Evolutionary conservation across 2,797 vertebrate species (phyloP).

Genomic region (Euthynnus affinis): DNA sequence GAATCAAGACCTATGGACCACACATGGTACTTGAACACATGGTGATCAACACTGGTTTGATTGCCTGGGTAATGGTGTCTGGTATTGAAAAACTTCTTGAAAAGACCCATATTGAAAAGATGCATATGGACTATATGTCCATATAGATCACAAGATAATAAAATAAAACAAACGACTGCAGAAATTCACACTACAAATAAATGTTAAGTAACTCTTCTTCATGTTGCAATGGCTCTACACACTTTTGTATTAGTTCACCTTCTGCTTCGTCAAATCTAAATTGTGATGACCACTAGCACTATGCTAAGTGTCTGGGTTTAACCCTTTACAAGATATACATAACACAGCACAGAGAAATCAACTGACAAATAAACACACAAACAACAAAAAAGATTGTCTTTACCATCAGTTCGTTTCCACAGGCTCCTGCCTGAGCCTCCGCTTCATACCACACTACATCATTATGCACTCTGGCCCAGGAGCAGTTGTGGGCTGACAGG

Average conservation of each 20-base stretch:
- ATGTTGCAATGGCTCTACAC: too few species aligned
- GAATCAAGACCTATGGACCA: background rate
- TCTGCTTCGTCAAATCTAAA: too few species aligned
- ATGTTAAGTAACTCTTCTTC: too few species aligned
- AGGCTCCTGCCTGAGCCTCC: constrained; percentile 45
- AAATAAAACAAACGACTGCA: too few species aligned
- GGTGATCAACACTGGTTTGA: background rate
- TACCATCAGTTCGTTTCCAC: constrained; percentile 77
- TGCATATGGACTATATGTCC: too few species aligned
- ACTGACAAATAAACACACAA: too few species aligned
- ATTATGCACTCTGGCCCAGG: background rate
- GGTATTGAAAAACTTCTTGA: too few species aligned
- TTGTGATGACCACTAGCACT: background rate
- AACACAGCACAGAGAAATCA: background rate
- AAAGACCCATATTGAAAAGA: too few species aligned
- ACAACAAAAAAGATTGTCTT: background rate
- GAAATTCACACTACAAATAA: too few species aligned
- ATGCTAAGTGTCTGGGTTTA: background rate
- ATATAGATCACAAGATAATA: too few species aligned
- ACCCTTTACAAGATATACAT: background rate
- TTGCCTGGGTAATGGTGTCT: background rate
- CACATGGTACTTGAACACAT: background rate
- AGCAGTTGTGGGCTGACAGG: constrained; percentile 64
- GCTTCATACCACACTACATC: constrained; percentile 74
- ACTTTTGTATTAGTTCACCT: too few species aligned